Percentiles rank a stretch among this genome's conserved stretches.
phyloP scores from a whole-genome alignment of 2,113 vertebrate species.

The Coptodon bakossiorum region DNA sequence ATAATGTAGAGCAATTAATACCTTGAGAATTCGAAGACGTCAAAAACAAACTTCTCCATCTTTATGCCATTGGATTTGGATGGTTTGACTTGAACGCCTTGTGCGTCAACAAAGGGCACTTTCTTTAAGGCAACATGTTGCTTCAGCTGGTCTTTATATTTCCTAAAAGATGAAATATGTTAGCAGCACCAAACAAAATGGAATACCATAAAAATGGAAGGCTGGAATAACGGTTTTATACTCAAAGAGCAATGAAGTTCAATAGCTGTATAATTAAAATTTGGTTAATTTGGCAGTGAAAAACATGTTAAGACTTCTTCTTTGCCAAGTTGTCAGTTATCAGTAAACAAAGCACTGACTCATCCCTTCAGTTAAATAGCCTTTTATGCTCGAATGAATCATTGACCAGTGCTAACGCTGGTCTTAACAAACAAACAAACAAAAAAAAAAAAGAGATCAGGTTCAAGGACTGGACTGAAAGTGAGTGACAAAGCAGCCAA shows the following conservation, averaged over 20 bases:
- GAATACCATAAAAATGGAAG: not conserved
- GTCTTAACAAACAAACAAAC: not conserved
- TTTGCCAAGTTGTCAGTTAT: not conserved
- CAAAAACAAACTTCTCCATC: slow-evolving; percentile 99
- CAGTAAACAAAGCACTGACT: not conserved
- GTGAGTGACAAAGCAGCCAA: not conserved
- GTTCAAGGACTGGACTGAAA: not conserved
- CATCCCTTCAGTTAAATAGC: not conserved
- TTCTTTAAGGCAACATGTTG: slow-evolving; percentile 90
- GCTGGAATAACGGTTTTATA: not conserved
- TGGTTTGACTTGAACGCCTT: slow-evolving; percentile 83
- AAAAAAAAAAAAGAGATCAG: fast-evolving
- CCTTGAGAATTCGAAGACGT: slow-evolving; percentile 91
- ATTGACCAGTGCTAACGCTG: not conserved
- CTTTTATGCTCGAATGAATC: not conserved
- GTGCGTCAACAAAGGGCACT: slow-evolving; percentile 81
- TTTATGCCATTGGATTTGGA: slow-evolving; percentile 87
- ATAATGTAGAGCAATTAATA: slow-evolving; percentile 17
- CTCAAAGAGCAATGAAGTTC: not conserved
- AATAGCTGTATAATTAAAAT: not conserved
- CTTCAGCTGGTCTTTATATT: slow-evolving; percentile 74
- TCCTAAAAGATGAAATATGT: slow-evolving; percentile 54
- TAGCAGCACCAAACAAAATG: not conserved
- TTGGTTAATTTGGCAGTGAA: not conserved
- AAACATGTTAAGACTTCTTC: not conserved